phyloP scores from a whole-genome alignment of 2,113 vertebrate genomes.

The Neofelis nebulosa region DNA sequence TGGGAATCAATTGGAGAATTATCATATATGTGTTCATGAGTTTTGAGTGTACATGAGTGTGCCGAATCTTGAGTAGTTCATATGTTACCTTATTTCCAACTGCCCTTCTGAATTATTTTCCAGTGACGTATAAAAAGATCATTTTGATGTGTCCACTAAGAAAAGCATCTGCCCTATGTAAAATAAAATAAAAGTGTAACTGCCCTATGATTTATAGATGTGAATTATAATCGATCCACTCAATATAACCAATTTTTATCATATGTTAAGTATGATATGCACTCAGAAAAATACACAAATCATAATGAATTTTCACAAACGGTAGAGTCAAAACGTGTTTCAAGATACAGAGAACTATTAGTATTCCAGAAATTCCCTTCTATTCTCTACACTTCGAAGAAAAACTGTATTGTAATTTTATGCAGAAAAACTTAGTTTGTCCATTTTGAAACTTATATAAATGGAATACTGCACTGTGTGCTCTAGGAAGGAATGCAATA shows the following conservation, averaged over 20 bases:
- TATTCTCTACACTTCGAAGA: rapidly evolving
- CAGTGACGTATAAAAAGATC: background rate
- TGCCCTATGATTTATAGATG: background rate
- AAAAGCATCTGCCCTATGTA: background rate
- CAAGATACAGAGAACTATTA: background rate
- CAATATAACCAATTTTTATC: background rate
- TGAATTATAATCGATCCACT: background rate
- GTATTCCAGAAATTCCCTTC: background rate
- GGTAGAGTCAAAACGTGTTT: background rate
- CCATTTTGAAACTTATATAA: background rate
- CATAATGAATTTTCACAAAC: background rate
- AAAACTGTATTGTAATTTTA: background rate
- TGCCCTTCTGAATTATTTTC: background rate
- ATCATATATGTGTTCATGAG: background rate
- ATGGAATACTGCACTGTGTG: background rate
- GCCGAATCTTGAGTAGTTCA: background rate
- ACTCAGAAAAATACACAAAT: background rate
- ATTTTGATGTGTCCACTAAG: background rate
- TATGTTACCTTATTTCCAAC: background rate
- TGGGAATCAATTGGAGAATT: background rate
- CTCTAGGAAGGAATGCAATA: background rate
- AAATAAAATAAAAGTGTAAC: background rate
- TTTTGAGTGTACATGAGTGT: too few relatives aligned
- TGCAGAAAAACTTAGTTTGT: background rate
- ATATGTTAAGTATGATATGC: background rate